These are phyloP conservation scores for Drosophila kurseongensis DNA, from an alignment of 1,140 invertebrate genomes.

Conservation along the genomic window DNA sequence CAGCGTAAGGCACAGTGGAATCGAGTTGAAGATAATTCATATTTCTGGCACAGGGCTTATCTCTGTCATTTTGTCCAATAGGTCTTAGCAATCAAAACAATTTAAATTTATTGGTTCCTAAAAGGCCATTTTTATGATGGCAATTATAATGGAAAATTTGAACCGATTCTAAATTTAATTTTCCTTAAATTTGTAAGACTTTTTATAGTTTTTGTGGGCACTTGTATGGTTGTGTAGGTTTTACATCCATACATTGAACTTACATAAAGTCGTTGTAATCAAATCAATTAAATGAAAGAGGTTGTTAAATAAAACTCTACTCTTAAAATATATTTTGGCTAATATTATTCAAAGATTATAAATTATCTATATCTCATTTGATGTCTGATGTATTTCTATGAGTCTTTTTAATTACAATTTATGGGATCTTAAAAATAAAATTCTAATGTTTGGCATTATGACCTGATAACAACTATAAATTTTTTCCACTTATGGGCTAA, in stretches of 20 bases:
- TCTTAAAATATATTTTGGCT: too few relatives aligned
- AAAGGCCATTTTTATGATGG: constrained; percentile 1
- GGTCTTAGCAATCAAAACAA: constrained; percentile 21
- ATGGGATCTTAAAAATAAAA: not conserved
- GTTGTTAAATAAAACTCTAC: too few relatives aligned
- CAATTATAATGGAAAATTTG: constrained; percentile 4
- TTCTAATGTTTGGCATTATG: not conserved
- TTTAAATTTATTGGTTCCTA: constrained; percentile 17
- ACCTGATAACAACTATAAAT: not conserved
- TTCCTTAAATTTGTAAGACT: not conserved
- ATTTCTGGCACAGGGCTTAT: constrained; percentile 11
- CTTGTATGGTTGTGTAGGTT: too few relatives aligned
- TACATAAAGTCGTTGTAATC: too few relatives aligned
- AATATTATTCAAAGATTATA: too few relatives aligned
- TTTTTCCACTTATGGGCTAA: not conserved
- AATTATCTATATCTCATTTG: too few relatives aligned
- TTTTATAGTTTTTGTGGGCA: too few relatives aligned
- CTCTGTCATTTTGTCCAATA: not conserved
- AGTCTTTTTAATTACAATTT: not conserved
- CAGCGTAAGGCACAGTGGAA: constrained; percentile 1
- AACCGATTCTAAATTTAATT: not conserved
- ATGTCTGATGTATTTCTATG: too few relatives aligned
- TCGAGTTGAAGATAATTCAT: constrained; percentile 20
- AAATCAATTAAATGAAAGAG: too few relatives aligned
- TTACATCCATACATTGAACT: too few relatives aligned